phyloP scores from a whole-genome alignment of 2,888 invertebrate species.

The Pyrrhia umbra region DNA sequence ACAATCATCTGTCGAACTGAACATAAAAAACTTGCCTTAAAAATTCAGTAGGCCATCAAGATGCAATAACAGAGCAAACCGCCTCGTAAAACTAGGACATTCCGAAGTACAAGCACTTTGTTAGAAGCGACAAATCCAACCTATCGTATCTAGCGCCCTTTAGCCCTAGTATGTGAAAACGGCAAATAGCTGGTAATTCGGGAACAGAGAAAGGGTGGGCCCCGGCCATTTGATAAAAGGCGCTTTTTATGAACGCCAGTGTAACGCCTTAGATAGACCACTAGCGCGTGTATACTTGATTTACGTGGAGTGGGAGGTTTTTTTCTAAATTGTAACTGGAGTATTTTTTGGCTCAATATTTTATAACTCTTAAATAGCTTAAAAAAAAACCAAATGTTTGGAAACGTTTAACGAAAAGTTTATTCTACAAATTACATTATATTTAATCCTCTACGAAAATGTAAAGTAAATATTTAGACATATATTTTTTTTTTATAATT shows the following conservation, averaged over 20 bases:
- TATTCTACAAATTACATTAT: no score
- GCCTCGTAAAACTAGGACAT: constrained; percentile 53
- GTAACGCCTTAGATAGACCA: constrained; percentile 57
- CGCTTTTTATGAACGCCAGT: constrained; percentile 74
- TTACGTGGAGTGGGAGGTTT: constrained; percentile 29
- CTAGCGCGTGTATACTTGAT: constrained; percentile 42
- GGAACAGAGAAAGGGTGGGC: constrained; percentile 83
- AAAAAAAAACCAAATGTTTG: no score
- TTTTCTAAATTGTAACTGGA: constrained; percentile 20
- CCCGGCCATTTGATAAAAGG: constrained; percentile 75
- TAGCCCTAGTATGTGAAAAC: constrained; percentile 66
- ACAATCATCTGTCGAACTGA: constrained; percentile 9
- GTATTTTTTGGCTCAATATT: background rate
- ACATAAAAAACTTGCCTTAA: constrained; percentile 20
- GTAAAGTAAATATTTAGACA: no score
- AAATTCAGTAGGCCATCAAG: constrained; percentile 40
- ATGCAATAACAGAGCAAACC: constrained; percentile 54
- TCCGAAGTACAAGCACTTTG: constrained; percentile 50
- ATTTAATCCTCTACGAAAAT: no score
- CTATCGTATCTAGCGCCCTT: constrained; percentile 62
- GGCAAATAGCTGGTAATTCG: constrained; percentile 79
- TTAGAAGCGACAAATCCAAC: constrained; percentile 50
- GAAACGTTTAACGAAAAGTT: no score
- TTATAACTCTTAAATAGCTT: no score
- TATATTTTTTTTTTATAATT: no score